Percentiles rank a stretch among this genome's conserved stretches.
Evolutionary conservation across 2,113 vertebrate genomes (phyloP).

Genomic region (Tinamus guttatus): DNA sequence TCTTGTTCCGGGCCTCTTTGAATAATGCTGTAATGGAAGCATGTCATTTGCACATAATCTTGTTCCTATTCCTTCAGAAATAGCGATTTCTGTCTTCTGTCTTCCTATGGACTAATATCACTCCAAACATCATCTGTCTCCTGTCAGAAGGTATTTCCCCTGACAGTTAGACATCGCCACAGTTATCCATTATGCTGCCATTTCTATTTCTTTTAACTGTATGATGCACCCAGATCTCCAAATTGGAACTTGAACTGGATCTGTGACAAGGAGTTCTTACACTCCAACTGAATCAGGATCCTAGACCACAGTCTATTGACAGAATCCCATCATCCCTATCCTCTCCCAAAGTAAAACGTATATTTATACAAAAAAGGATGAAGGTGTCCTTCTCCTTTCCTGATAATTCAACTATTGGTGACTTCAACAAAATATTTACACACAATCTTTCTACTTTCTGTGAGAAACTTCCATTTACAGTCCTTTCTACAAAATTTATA

Average conservation of each 20-base stretch:
- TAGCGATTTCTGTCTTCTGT: not conserved
- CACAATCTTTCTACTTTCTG: not conserved
- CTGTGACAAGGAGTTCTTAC: not conserved
- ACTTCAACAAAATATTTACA: not conserved
- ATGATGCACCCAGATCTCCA: not conserved
- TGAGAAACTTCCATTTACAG: not conserved
- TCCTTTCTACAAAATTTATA: not conserved
- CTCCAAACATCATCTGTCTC: conserved; percentile 36
- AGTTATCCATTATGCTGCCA: conserved; percentile 41
- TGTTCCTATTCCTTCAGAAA: not conserved
- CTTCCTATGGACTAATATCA: conserved; percentile 7
- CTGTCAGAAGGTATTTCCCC: not conserved
- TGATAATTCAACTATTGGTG: not conserved
- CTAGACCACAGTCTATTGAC: not conserved
- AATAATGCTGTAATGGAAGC: not conserved
- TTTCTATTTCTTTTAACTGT: conserved; percentile 42
- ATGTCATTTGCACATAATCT: not conserved
- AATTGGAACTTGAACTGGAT: not conserved
- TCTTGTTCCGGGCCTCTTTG: not conserved
- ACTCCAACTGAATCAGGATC: not conserved
- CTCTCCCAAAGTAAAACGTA: not conserved
- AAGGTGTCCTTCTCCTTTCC: not conserved
- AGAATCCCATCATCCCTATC: accelerated
- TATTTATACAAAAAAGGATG: not conserved
- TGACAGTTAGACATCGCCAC: not conserved